phyloP scores from a whole-genome alignment of 2,888 invertebrate species.

The Ichneumoninae sp. region DNA sequence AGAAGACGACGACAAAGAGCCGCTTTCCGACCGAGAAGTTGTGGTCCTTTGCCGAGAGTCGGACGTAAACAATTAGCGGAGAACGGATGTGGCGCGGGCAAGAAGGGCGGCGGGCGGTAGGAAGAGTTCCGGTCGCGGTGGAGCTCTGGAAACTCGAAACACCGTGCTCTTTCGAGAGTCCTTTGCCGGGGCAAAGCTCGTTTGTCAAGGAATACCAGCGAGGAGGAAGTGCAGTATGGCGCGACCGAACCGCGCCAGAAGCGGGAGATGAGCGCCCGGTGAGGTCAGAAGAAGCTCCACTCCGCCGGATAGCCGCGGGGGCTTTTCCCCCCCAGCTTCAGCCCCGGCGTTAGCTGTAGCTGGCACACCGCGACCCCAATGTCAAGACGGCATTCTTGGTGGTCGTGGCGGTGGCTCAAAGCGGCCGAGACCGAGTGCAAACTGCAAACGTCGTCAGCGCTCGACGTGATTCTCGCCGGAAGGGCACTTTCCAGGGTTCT shows the following conservation, averaged over 20 bases:
- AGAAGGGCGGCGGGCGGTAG: background rate
- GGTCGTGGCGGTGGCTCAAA: conserved; percentile 27
- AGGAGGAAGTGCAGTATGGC: conserved; percentile 28
- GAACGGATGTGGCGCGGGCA: conserved; percentile 2
- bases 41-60: conserved; percentile 6
- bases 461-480: conserved; percentile 31
- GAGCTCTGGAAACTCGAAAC: conserved; percentile 15
- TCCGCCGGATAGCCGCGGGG: conserved; percentile 25
- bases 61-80: conserved; percentile 34
- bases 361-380: conserved; percentile 26
- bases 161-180: conserved; percentile 33
- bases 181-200: conserved; percentile 22
- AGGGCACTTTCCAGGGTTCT: conserved; percentile 14
- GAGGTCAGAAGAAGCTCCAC: conserved; percentile 28
- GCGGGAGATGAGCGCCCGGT: conserved; percentile 20
- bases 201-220: conserved; percentile 4
- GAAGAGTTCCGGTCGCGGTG: conserved; percentile 4
- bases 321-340: background rate
- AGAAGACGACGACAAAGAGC: conserved; percentile 1
- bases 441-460: conserved; percentile 33
- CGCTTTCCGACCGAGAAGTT: conserved; percentile 21
- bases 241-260: background rate
- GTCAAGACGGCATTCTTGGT: conserved; percentile 47
- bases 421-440: conserved; percentile 37
- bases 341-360: conserved; percentile 10